Evolutionary conservation across 2,113 vertebrate species (phyloP).

Genomic region (Stomatorhinus ivindoensis): DNA sequence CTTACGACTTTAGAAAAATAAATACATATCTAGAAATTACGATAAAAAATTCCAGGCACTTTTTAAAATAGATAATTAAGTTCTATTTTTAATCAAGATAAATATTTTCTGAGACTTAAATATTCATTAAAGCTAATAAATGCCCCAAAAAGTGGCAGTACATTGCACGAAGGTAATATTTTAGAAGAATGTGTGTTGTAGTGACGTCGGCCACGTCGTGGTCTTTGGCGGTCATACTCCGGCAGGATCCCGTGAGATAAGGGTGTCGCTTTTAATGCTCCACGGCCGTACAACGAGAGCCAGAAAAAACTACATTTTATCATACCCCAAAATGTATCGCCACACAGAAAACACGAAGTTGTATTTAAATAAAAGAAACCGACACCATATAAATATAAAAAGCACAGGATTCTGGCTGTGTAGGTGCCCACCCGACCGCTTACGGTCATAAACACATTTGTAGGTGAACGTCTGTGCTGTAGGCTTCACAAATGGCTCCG

Average conservation of each 20-base stretch:
- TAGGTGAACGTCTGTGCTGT: neutral
- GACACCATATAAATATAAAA: neutral
- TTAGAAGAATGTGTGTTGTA: neutral
- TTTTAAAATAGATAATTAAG: constrained; percentile 2
- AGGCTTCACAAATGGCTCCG: neutral
- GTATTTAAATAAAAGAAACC: neutral
- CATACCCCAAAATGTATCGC: neutral
- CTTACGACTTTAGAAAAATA: constrained; percentile 47
- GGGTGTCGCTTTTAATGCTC: neutral
- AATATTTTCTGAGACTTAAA: neutral
- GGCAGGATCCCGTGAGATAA: neutral
- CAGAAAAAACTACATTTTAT: neutral
- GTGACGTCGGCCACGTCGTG: neutral
- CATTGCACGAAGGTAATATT: neutral
- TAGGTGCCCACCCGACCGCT: neutral
- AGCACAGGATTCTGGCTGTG: neutral
- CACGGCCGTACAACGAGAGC: neutral
- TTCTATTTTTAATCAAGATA: neutral
- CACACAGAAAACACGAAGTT: neutral
- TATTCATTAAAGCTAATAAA: neutral
- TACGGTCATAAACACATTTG: neutral
- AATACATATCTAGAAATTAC: constrained; percentile 50
- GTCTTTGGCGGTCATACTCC: neutral
- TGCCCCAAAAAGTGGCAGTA: neutral
- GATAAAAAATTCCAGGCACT: constrained; percentile 27